Evolutionary conservation across 2,113 vertebrate genomes (phyloP), one percentile per base, ranked within the genome.

Genomic region (Nannobrachium achirus): DNA sequence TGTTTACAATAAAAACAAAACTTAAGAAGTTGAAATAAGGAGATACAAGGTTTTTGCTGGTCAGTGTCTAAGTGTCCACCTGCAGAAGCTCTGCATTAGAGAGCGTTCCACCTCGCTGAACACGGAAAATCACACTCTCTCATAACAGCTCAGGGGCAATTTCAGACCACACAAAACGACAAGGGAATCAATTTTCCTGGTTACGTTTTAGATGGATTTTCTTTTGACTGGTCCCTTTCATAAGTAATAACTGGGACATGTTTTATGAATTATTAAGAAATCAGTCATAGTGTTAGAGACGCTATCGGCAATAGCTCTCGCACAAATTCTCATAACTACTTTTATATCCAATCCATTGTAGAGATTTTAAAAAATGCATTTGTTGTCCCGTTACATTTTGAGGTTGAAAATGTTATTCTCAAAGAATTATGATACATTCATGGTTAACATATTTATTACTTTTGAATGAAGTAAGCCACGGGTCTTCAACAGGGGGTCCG

Each of bases 151-250:
- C 70, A 67, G 82, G n/a, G 86, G 89, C 88, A 88, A 91, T 91
- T 89, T 88, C 88, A 90, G 89, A 90, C 89, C 89, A 89, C 91
- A 88, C 82, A 69, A 85, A 85, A 88, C 80, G 78, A 89, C 86
- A 86, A 89, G 87, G 85, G 89, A 92, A 91, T 91, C 89, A 86
- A 89, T 92, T 89, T 90, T 63, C 76, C 84, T 86, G 87, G 84
- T 88, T 89, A 87, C 82, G 86, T 86, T 86, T 85, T 86, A 80
- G 81, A 89, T 89, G 79, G 82, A 78, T 81, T 89, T 85, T 88
- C 67, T 79, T 10, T 79, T 16, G 8, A 66, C 56, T 3, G 42
- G 25, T 73, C 65, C n/a, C 79, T 86, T 74, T 84, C 73, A 83
- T 74, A 61, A 79, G 77, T 82, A 86, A 84, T 84, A 84, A 82